These are phyloP conservation scores for Habroteleia sp. DNA, from an alignment of 2,888 invertebrate genomes.

Conservation along the genomic window DNA sequence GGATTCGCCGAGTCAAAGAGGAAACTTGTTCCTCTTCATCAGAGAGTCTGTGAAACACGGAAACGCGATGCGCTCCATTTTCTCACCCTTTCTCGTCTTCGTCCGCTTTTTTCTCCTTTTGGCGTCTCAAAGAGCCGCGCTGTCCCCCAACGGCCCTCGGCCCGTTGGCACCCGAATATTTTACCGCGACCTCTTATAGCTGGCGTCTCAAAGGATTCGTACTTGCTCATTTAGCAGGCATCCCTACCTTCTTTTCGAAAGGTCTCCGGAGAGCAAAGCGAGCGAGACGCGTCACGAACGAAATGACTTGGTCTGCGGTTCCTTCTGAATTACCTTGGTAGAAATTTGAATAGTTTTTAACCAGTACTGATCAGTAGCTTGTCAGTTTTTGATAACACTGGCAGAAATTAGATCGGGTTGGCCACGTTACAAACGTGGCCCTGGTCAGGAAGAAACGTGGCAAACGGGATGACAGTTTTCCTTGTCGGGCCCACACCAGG, in stretches of 20 bases:
- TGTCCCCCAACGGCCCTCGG: constrained; percentile 9
- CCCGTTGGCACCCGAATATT: constrained; percentile 39
- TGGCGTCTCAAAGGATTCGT: constrained; percentile 78
- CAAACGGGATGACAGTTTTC: too few relatives aligned
- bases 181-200: constrained; percentile 67
- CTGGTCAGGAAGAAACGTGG: too few relatives aligned
- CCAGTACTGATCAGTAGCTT: too few relatives aligned
- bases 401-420: too few relatives aligned
- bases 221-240: constrained; percentile 76
- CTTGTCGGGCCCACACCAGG: too few relatives aligned
- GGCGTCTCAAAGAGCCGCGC: constrained; percentile 30
- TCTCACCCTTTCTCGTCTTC: constrained; percentile 54
- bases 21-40: constrained; percentile 73
- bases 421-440: too few relatives aligned
- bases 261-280: constrained; percentile 59
- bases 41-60: constrained; percentile 66
- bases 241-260: constrained; percentile 68
- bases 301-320: constrained; percentile 30
- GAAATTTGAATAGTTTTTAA: too few relatives aligned
- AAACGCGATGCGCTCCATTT: constrained; percentile 70
- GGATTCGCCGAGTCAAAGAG: constrained; percentile 71
- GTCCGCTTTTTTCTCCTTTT: constrained; percentile 33
- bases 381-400: too few relatives aligned
- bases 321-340: constrained; percentile 20
- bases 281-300: constrained; percentile 17